Evolutionary conservation across 2,113 vertebrate species (phyloP).

Genomic region (Coracopsis vasa): DNA sequence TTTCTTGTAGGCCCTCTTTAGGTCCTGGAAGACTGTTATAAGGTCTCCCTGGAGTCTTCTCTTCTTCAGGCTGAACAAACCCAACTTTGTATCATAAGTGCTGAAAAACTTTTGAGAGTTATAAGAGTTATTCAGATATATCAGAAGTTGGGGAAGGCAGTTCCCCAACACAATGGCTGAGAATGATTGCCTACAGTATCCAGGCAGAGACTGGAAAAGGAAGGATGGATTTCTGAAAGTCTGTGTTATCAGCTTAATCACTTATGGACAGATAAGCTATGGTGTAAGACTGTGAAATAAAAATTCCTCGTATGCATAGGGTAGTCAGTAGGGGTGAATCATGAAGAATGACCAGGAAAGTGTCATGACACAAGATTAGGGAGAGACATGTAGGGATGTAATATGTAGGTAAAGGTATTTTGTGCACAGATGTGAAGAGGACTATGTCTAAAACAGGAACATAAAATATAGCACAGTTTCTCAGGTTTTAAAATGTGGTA

Average conservation of each 20-base stretch:
- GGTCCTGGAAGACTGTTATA: background rate
- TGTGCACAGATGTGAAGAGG: background rate
- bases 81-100: background rate
- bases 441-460: background rate
- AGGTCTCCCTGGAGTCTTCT: background rate
- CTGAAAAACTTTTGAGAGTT: background rate
- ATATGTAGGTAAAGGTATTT: background rate
- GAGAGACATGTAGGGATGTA: background rate
- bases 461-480: background rate
- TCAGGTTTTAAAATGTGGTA: background rate
- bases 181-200: background rate
- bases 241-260: background rate
- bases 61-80: background rate
- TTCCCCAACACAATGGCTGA: background rate
- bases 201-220: background rate
- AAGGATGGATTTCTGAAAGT: background rate
- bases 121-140: background rate
- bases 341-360: background rate
- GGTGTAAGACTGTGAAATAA: background rate
- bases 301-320: background rate
- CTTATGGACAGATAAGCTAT: background rate
- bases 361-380: background rate
- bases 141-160: background rate
- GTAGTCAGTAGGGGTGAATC: background rate
- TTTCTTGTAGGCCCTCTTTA: background rate